Evolutionary conservation across 2,113 vertebrate genomes (phyloP).

Genomic region (Rhipidura dahli): DNA sequence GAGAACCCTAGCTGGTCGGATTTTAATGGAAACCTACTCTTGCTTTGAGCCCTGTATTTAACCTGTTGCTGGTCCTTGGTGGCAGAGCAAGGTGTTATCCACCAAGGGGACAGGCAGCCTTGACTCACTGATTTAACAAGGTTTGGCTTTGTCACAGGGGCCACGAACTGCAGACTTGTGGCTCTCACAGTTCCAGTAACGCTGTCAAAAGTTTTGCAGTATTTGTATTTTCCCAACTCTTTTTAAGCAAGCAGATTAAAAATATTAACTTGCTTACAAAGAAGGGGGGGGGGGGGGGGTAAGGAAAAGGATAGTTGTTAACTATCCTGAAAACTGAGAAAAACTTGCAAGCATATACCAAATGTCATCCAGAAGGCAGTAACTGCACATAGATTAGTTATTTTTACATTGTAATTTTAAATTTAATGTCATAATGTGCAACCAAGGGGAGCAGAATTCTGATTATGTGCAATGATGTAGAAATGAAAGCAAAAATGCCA

Average conservation of each 20-base stretch:
- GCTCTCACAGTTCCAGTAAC: neutral
- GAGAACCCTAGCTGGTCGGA: neutral
- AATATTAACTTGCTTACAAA: neutral
- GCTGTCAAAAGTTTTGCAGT: constrained; percentile 16
- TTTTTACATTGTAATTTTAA: neutral
- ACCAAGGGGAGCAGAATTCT: neutral
- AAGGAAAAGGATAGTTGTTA: neutral
- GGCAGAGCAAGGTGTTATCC: neutral
- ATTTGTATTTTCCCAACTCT: constrained; percentile 17
- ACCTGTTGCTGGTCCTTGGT: neutral
- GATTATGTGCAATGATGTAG: neutral
- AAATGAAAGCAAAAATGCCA: neutral
- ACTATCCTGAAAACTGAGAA: neutral
- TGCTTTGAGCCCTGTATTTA: neutral
- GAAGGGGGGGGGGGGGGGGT: too few relatives aligned
- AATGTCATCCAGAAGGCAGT: neutral
- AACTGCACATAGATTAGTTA: neutral
- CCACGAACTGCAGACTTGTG: neutral
- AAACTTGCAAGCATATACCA: neutral
- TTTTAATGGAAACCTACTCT: neutral
- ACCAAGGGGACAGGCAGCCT: neutral
- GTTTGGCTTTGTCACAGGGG: neutral
- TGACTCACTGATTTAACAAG: neutral
- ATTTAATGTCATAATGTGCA: neutral
- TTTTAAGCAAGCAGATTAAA: neutral